These are phyloP conservation scores for Noctua janthe DNA, from an alignment of 2,888 invertebrate genomes.

Conservation along the genomic window DNA sequence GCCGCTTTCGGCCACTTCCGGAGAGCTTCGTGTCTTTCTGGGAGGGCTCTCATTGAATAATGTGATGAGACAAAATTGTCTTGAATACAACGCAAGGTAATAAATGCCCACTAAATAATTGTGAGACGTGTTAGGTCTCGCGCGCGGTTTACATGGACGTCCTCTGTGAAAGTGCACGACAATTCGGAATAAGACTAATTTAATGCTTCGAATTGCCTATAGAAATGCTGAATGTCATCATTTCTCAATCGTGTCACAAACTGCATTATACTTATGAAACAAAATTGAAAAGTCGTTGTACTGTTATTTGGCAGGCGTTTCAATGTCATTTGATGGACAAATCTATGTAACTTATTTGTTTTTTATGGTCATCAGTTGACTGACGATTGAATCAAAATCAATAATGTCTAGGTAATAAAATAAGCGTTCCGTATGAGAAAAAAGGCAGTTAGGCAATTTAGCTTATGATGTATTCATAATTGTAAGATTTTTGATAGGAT, in stretches of 20 bases:
- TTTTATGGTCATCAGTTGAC: neutral
- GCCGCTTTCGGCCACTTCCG: slow-evolving; percentile 73
- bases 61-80: slow-evolving; percentile 81
- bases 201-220: slow-evolving; percentile 55
- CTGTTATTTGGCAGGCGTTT: slow-evolving; percentile 48
- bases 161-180: slow-evolving; percentile 52
- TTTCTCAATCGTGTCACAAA: slow-evolving; percentile 59
- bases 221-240: slow-evolving; percentile 62
- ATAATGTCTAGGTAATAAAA: neutral
- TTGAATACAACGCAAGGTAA: slow-evolving; percentile 77
- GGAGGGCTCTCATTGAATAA: slow-evolving; percentile 81
- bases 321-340: slow-evolving; percentile 31
- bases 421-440: neutral
- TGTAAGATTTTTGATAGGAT: neutral
- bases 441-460: neutral
- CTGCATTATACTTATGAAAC: slow-evolving; percentile 47
- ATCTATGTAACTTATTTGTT: slow-evolving; percentile 32
- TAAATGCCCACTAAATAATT: slow-evolving; percentile 80
- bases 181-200: slow-evolving; percentile 55
- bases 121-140: slow-evolving; percentile 65
- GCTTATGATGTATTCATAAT: no score
- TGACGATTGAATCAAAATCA: slow-evolving; percentile 7
- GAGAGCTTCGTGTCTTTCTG: slow-evolving; percentile 73
- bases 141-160: slow-evolving; percentile 69
- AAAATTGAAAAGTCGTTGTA: slow-evolving; percentile 48